Base-by-base conservation (phyloP, 2,888 invertebrate genomes). In the Drosophila pullipes region DNA sequence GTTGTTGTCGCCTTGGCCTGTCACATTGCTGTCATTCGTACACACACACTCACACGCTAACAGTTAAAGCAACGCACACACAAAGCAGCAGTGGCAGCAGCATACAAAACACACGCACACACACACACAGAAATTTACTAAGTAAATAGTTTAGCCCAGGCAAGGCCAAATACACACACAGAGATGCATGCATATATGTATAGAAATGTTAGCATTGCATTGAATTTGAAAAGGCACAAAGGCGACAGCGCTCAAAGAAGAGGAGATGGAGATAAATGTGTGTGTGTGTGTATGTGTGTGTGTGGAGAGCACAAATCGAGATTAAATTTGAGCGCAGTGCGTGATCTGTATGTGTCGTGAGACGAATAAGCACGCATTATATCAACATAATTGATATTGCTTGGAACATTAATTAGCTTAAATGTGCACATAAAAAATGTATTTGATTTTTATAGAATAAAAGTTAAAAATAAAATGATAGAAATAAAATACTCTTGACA, bases 11-110 rank as follows among this genome's bases (percentile, higher is more conserved):
- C 73, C 73, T 77, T 83, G 77, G 75, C 77, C 72, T 85, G 88
- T 88, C 85, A 83, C 82, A 85, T 83, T 80, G 82, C 88, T 89
- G 90, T 89, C 90, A 87, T 78, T 83, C 81, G 76, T 85, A 49
- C n/a, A 82, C 85, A 84, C 83, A 76, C 81, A 80, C 87, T 33
- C 28, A 79, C 84, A 83, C 84, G 78, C 77, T 83, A 77, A 80
- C 69, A 76, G 81, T 80, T 82, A 77, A 87, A 81, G 83, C 47
- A 78, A 76, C 76, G 6, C 55, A 44, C 31, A 52, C 41, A 84
- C 66, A 50, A 39, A 49, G 61, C 53, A 35, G 35, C 35, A 31
- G 7, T 1, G 55, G 54, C 37, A 53, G 49, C 55, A 60, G 31
- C 52, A 61, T 16, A 69, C 28, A 63, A 63, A 66, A 28, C 54